A percentile compares a stretch with the other conserved stretches of the same genome.
These are phyloP conservation scores for Emmelina monodactyla DNA, from an alignment of 2,888 invertebrate genomes.

Conservation along the genomic window DNA sequence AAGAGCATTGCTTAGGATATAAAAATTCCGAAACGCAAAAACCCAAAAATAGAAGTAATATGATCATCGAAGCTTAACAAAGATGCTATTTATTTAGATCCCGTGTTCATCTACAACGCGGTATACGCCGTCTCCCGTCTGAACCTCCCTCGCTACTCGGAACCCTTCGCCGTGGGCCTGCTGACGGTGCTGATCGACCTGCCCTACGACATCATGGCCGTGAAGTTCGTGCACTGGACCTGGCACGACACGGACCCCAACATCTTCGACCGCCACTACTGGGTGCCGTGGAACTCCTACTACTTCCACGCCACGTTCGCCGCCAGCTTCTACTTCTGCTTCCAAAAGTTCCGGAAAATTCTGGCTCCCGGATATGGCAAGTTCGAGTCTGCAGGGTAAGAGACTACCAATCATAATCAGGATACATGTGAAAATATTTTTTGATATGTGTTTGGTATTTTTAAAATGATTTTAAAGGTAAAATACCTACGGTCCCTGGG, in stretches of 20 bases:
- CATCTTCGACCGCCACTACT: constrained; percentile 76
- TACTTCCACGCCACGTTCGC: constrained; percentile 82
- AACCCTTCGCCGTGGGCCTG: constrained; percentile 74
- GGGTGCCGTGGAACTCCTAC: constrained; percentile 86
- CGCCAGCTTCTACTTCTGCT: constrained; percentile 74
- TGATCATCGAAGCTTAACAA: no score
- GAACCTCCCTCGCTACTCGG: constrained; percentile 63
- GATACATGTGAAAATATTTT: no score
- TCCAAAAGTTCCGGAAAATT: constrained; percentile 65
- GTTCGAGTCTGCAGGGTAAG: constrained; percentile 67
- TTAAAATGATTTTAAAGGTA: no score
- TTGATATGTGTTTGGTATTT: no score
- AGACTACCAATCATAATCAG: no score
- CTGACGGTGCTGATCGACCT: constrained; percentile 76
- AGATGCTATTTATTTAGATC: no score
- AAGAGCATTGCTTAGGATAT: neutral
- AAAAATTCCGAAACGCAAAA: neutral
- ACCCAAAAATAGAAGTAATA: neutral
- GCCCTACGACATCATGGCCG: constrained; percentile 80
- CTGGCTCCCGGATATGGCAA: constrained; percentile 60
- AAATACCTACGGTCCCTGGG: no score
- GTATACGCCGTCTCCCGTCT: constrained; percentile 64
- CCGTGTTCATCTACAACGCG: constrained; percentile 69
- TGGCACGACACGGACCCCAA: constrained; percentile 83
- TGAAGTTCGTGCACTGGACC: constrained; percentile 83